A percentile compares a stretch with the other conserved stretches of the same genome.
These are phyloP conservation scores for Hemicentrotus pulcherrimus DNA, from an alignment of 35 echinoderm and acorn worm species.

Conservation along the genomic window DNA sequence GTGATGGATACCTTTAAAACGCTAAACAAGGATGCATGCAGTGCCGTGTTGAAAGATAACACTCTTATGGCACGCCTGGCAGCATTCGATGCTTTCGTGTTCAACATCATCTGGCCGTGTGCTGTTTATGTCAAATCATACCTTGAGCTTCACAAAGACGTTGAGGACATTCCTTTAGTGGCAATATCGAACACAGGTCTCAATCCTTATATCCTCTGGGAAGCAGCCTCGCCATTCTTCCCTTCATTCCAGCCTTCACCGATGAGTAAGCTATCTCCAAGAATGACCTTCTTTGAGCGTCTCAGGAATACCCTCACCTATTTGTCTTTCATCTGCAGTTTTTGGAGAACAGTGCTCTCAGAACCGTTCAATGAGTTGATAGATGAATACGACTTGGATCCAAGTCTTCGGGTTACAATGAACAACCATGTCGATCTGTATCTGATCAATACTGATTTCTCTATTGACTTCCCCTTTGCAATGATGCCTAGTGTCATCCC, in stretches of 20 bases:
- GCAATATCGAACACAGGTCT: neutral
- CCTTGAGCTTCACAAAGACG: neutral
- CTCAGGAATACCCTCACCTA: neutral
- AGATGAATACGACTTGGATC: slow-evolving; percentile 11
- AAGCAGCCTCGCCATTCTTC: slow-evolving; percentile 26
- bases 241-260: slow-evolving; percentile 20
- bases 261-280: neutral
- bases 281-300: slow-evolving; percentile 19
- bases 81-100: neutral
- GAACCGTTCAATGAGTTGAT: neutral
- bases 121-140: slow-evolving; percentile 15
- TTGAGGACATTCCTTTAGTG: neutral
- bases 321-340: neutral
- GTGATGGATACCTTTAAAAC: neutral
- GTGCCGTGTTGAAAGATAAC: neutral
- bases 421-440: neutral
- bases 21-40: neutral
- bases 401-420: neutral
- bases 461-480: slow-evolving; percentile 59
- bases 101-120: slow-evolving; percentile 25
- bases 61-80: neutral
- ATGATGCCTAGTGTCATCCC: slow-evolving; percentile 63
- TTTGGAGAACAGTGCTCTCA: neutral
- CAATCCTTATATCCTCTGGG: neutral
- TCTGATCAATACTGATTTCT: slow-evolving; percentile 59